phyloP scores from a whole-genome alignment of 2,888 invertebrate species.

The Tetragonisca angustula region DNA sequence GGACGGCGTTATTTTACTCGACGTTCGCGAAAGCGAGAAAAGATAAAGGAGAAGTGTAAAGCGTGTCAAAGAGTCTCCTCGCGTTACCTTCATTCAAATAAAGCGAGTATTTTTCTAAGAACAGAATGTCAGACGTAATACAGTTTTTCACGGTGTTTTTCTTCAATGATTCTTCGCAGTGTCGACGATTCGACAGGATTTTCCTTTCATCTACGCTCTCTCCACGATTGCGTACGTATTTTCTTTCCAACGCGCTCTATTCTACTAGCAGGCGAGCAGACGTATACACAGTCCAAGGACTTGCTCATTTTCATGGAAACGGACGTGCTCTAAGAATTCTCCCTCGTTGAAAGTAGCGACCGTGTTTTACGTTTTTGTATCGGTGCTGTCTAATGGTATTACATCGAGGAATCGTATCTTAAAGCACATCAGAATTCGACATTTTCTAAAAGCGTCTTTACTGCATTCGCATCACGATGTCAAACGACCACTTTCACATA shows the following conservation, averaged over 20 bases:
- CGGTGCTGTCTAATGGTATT: neutral
- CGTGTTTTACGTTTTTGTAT: slow-evolving; percentile 15
- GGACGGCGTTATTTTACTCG: neutral
- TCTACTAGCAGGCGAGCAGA: slow-evolving; percentile 48
- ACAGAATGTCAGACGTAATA: slow-evolving; percentile 30
- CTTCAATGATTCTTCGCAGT: slow-evolving; percentile 29
- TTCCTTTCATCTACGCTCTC: slow-evolving; percentile 55
- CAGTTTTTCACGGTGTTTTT: slow-evolving; percentile 31
- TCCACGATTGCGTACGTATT: slow-evolving; percentile 43
- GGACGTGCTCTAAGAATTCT: slow-evolving; percentile 15
- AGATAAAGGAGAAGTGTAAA: neutral
- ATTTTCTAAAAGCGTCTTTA: slow-evolving; percentile 4
- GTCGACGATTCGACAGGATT: slow-evolving; percentile 60
- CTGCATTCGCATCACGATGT: neutral
- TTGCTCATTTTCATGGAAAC: slow-evolving; percentile 45
- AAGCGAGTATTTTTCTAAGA: slow-evolving; percentile 44
- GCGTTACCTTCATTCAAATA: slow-evolving; percentile 31
- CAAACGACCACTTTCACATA: neutral
- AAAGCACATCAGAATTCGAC: slow-evolving; percentile 6
- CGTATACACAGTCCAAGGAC: slow-evolving; percentile 43
- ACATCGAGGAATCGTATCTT: neutral
- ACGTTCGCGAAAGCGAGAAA: neutral
- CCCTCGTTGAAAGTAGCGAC: neutral
- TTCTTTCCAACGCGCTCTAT: slow-evolving; percentile 49
- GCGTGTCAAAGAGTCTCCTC: slow-evolving; percentile 27